A percentile compares a stretch with the other conserved stretches of the same genome.
These are phyloP conservation scores for Nebria ingens DNA, from an alignment of 1,140 invertebrate genomes.

Conservation along the genomic window DNA sequence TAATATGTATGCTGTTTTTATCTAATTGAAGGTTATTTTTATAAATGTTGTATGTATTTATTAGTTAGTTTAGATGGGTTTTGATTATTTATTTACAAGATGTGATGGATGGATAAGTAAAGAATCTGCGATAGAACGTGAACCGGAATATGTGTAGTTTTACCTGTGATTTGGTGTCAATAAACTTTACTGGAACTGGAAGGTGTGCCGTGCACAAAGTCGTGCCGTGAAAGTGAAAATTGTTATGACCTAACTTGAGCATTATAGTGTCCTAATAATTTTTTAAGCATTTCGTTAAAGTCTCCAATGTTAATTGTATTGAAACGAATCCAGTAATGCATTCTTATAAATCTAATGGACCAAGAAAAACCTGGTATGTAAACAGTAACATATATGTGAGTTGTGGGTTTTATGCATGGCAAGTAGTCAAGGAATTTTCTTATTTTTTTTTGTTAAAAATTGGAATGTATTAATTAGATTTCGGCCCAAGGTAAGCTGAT, in stretches of 20 bases:
- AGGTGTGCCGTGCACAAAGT: constrained; percentile 26
- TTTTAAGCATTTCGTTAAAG: background rate
- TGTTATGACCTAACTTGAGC: constrained; percentile 20
- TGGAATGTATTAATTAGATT: constrained; percentile 22
- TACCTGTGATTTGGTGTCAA: constrained; percentile 27
- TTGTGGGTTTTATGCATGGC: background rate
- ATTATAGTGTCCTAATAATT: constrained; percentile 1
- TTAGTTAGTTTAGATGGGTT: background rate
- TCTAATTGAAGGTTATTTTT: constrained; percentile 5
- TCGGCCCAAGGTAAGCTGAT: constrained; percentile 24
- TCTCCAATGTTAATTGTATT: background rate
- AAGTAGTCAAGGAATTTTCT: background rate
- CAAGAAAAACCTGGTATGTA: constrained; percentile 1
- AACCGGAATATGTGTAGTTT: constrained; percentile 13
- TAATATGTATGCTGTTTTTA: background rate
- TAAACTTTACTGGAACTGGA: constrained; percentile 22
- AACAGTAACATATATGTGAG: background rate
- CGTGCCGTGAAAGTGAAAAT: constrained; percentile 28
- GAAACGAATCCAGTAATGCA: background rate
- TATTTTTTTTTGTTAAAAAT: constrained; percentile 12
- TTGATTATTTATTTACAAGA: background rate
- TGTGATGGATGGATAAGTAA: background rate
- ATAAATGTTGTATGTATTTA: background rate
- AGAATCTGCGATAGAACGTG: background rate
- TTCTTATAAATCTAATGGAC: background rate